phyloP scores from a whole-genome alignment of 1,140 invertebrate species.

The Anastrepha obliqua region DNA sequence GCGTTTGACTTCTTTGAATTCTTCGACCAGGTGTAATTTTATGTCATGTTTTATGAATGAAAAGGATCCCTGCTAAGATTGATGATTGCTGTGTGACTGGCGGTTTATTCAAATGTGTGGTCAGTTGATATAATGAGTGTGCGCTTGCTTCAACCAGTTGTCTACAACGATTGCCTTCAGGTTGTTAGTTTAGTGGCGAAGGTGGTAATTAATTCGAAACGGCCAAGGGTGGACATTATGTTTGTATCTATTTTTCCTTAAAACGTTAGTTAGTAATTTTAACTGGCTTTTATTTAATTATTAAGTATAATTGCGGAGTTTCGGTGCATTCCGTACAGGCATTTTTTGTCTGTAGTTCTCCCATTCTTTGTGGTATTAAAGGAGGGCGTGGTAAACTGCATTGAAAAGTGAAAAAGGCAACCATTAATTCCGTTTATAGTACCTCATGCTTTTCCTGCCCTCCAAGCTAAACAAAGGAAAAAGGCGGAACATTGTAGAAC shows the following conservation, averaged over 20 bases:
- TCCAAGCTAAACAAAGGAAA: too few relatives aligned
- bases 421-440: too few relatives aligned
- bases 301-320: not conserved
- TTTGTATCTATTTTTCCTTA: not conserved
- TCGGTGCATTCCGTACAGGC: not conserved
- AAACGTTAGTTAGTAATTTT: not conserved
- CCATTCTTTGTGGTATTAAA: too few relatives aligned
- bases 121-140: slow-evolving; percentile 15
- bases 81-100: slow-evolving; percentile 26
- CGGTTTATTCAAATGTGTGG: slow-evolving; percentile 26
- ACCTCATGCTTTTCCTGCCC: too few relatives aligned
- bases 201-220: slow-evolving; percentile 39
- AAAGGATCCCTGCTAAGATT: slow-evolving; percentile 47
- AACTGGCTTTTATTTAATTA: slow-evolving; percentile 17
- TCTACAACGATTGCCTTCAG: not conserved
- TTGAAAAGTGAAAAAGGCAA: too few relatives aligned
- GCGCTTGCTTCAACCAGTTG: not conserved
- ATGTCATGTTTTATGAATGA: slow-evolving; percentile 51
- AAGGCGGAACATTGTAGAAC: too few relatives aligned
- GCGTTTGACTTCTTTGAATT: not conserved
- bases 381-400: too few relatives aligned
- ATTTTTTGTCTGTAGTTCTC: too few relatives aligned
- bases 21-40: slow-evolving; percentile 39
- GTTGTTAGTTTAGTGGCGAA: not conserved
- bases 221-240: not conserved